Evolutionary conservation across 1,140 invertebrate species (phyloP).

Genomic region (Globodera rostochiensis): DNA sequence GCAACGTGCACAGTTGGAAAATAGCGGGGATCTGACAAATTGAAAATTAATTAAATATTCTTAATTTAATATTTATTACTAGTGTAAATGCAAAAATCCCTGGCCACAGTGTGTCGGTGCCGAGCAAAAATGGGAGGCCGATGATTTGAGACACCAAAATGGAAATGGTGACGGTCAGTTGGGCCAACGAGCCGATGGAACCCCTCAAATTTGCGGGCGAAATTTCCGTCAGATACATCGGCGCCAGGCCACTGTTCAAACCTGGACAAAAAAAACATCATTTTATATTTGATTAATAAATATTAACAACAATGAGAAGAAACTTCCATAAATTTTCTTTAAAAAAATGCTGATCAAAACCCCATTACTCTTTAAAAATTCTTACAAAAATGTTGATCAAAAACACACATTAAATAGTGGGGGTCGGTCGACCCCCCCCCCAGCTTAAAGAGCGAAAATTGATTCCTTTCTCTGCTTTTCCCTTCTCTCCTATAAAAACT

Average conservation of each 20-base stretch:
- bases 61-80: background rate
- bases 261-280: constrained; percentile 15
- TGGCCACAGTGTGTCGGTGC: constrained; percentile 71
- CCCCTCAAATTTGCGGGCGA: constrained; percentile 80
- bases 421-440: too few relatives aligned
- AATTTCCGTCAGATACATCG: constrained; percentile 85
- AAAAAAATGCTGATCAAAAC: too few relatives aligned
- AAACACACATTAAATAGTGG: too few relatives aligned
- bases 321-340: too few relatives aligned
- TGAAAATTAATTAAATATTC: background rate
- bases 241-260: constrained; percentile 78
- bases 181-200: constrained; percentile 83
- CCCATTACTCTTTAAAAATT: too few relatives aligned
- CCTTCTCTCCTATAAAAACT: too few relatives aligned
- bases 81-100: constrained; percentile 65
- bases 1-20: constrained; percentile 76
- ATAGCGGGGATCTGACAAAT: constrained; percentile 69
- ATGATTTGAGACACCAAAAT: constrained; percentile 79
- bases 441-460: too few relatives aligned
- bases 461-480: too few relatives aligned
- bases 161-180: constrained; percentile 84
- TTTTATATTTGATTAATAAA: too few relatives aligned
- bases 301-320: background rate
- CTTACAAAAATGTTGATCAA: too few relatives aligned
- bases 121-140: constrained; percentile 75